Percentiles rank a stretch among this genome's conserved stretches.
Conservation (phyloP, 2,797 vertebrate genomes). For the Pyrocephalus nanus region DNA sequence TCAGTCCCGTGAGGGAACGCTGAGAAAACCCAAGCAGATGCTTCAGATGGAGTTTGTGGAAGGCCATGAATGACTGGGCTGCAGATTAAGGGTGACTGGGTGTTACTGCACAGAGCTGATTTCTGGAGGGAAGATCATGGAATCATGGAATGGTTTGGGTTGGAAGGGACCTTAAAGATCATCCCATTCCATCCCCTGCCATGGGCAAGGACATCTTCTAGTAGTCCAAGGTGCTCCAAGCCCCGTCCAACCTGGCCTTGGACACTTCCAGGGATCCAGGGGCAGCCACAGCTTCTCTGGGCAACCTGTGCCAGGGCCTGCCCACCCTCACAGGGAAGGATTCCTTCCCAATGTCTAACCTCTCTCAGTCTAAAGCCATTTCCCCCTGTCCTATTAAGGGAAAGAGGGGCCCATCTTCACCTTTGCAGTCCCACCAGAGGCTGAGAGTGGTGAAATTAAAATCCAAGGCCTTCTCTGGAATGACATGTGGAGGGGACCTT, state of each 20-base stretch:
- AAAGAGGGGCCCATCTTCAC: neutral
- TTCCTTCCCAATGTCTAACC: neutral
- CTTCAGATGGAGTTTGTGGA: neutral
- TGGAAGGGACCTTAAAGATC: accelerated
- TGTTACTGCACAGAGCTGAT: neutral
- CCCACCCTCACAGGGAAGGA: neutral
- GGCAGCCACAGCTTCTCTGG: neutral
- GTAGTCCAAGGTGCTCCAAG: neutral
- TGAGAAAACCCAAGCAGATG: neutral
- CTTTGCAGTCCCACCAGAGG: neutral
- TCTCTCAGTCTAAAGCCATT: neutral
- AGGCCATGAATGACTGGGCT: neutral
- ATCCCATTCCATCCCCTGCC: neutral
- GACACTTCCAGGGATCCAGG: neutral
- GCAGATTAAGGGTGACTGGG: neutral
- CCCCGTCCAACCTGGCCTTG: neutral
- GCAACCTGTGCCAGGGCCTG: neutral
- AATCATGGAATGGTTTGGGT: too few relatives aligned
- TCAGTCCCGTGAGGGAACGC: neutral
- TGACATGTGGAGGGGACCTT: neutral
- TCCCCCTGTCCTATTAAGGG: accelerated
- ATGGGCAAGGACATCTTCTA: neutral
- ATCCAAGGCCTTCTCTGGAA: neutral
- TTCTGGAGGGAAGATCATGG: neutral
- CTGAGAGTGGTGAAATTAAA: neutral